Evolutionary conservation across 2,113 vertebrate genomes (phyloP).

Genomic region (Poicephalus meyeri): DNA sequence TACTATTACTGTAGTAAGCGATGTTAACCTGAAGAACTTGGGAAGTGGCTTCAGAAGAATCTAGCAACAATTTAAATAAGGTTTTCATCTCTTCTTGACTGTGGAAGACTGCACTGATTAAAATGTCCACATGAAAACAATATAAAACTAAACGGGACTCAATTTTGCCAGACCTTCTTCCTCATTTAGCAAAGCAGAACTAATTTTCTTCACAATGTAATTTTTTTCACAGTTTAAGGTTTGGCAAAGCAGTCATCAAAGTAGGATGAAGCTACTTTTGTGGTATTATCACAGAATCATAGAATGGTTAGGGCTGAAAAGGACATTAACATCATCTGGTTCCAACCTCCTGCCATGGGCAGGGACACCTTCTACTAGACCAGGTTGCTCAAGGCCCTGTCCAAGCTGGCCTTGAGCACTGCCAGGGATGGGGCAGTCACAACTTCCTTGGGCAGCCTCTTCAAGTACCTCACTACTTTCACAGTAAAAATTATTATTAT

Average conservation of each 20-base stretch:
- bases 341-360: neutral
- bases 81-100: neutral
- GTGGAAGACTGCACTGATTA: neutral
- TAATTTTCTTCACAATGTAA: neutral
- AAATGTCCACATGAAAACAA: neutral
- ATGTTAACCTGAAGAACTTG: constrained; percentile 12
- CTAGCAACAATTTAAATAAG: neutral
- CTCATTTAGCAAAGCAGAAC: neutral
- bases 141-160: neutral
- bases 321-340: neutral
- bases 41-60: constrained; percentile 5
- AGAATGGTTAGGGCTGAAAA: neutral
- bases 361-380: neutral
- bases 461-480: neutral
- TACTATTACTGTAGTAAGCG: neutral
- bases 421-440: neutral
- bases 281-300: neutral
- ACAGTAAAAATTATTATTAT: neutral
- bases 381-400: neutral
- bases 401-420: neutral
- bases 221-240: neutral
- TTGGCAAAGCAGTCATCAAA: neutral
- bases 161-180: neutral
- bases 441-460: neutral
- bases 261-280: neutral